phyloP scores from a whole-genome alignment of 2,797 vertebrate genomes.

The Parotocinclus haroldoi region DNA sequence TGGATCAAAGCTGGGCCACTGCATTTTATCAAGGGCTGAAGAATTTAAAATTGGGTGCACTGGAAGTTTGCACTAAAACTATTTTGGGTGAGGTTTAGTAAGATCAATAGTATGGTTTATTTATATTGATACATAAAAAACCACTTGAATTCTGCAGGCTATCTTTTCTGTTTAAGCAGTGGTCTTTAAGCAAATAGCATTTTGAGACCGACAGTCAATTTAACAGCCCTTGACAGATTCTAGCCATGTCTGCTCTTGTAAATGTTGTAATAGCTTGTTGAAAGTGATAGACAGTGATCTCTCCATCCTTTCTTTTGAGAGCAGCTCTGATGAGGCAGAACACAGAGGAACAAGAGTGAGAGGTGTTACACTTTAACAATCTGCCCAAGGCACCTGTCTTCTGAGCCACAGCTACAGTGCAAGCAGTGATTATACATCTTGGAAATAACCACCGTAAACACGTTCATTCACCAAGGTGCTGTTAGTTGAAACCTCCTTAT shows the following conservation, averaged over 20 bases:
- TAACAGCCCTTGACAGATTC: background rate
- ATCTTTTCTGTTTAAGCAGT: too few relatives aligned
- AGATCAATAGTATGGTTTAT: too few relatives aligned
- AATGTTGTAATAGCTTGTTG: background rate
- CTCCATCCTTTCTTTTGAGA: conserved; percentile 6
- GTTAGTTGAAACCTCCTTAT: background rate
- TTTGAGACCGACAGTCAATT: background rate
- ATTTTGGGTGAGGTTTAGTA: too few relatives aligned
- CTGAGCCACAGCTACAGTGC: conserved; percentile 13
- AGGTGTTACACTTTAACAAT: conserved; percentile 25
- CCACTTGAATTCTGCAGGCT: too few relatives aligned
- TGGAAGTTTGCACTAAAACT: too few relatives aligned
- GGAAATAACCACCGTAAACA: conserved; percentile 5
- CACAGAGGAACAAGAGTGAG: conserved; percentile 6
- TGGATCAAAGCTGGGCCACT: too few relatives aligned
- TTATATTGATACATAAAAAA: too few relatives aligned
- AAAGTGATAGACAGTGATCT: conserved; percentile 1
- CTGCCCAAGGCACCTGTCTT: conserved; percentile 20
- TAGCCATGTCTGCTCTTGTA: background rate
- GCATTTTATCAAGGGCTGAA: too few relatives aligned
- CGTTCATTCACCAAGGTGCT: background rate
- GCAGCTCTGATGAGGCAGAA: background rate
- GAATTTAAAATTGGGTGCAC: too few relatives aligned
- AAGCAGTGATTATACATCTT: conserved; percentile 6
- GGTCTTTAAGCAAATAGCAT: background rate